Percentiles rank a stretch among this genome's conserved stretches.
phyloP scores from a whole-genome alignment of 1,140 invertebrate genomes.

The Venturia canescens region DNA sequence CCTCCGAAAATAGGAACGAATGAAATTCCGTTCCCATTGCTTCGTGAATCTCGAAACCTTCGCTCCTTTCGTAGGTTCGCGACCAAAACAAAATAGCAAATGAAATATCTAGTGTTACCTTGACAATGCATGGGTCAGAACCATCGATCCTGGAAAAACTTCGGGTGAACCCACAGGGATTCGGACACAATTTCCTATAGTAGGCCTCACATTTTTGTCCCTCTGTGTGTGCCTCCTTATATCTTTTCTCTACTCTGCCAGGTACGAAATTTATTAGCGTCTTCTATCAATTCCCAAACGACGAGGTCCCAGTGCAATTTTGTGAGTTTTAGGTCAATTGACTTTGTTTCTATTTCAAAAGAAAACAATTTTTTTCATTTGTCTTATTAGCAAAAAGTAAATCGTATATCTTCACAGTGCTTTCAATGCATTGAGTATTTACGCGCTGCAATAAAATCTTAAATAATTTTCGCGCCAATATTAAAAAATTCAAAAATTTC shows the following conservation, averaged over 20 bases:
- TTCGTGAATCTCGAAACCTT: not conserved
- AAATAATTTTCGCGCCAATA: no score
- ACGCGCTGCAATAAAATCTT: no score
- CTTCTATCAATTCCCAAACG: conserved; percentile 14
- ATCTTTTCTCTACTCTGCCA: not conserved
- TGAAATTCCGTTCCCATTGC: not conserved
- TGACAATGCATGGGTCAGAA: conserved; percentile 12
- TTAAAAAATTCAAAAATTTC: not conserved
- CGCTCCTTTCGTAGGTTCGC: not conserved
- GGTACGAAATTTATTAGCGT: conserved; percentile 28
- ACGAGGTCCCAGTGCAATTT: not conserved
- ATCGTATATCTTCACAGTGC: no score
- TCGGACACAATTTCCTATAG: conserved; percentile 47
- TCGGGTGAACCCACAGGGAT: conserved; percentile 36
- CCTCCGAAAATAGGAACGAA: no score
- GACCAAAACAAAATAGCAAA: not conserved
- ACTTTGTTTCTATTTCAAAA: not conserved
- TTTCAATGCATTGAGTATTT: no score
- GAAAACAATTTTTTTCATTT: not conserved
- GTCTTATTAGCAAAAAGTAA: not conserved
- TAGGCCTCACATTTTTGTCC: conserved; percentile 7
- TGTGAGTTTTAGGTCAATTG: not conserved
- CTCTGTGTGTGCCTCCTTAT: not conserved
- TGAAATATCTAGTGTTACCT: not conserved
- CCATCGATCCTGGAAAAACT: conserved; percentile 49